Evolutionary conservation across 2,797 vertebrate genomes (phyloP).

Genomic region (Tapirus indicus): DNA sequence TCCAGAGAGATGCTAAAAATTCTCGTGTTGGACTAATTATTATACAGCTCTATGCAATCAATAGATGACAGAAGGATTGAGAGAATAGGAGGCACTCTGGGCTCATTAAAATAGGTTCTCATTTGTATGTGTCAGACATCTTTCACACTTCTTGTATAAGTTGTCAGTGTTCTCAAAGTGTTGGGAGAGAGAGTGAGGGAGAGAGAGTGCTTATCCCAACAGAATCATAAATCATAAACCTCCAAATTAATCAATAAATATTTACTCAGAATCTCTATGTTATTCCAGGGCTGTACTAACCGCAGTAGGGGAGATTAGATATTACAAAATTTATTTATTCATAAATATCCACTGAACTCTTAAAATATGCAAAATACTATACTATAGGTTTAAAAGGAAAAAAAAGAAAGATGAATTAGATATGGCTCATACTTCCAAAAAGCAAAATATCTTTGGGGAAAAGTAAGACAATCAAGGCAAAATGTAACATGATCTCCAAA

Average conservation of each 20-base stretch:
- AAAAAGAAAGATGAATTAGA: background rate
- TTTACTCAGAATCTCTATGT: background rate
- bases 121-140: background rate
- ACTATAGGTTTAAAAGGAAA: background rate
- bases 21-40: conserved; percentile 13
- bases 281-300: background rate
- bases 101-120: conserved; percentile 60
- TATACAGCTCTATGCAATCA: background rate
- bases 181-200: background rate
- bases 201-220: background rate
- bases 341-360: background rate
- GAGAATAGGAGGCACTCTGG: conserved; percentile 19
- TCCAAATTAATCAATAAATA: background rate
- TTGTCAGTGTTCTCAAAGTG: background rate
- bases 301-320: background rate
- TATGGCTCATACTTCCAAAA: background rate
- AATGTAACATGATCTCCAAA: background rate
- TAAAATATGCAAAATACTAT: background rate
- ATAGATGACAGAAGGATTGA: background rate
- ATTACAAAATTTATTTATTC: background rate
- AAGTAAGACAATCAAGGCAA: background rate
- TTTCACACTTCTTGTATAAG: background rate
- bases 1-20: background rate
- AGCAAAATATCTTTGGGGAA: background rate
- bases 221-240: background rate